A percentile compares a stretch with the other conserved stretches of the same genome.
Evolutionary conservation across 2,888 invertebrate species (phyloP).

Genomic region (Harpalus rufipes): DNA sequence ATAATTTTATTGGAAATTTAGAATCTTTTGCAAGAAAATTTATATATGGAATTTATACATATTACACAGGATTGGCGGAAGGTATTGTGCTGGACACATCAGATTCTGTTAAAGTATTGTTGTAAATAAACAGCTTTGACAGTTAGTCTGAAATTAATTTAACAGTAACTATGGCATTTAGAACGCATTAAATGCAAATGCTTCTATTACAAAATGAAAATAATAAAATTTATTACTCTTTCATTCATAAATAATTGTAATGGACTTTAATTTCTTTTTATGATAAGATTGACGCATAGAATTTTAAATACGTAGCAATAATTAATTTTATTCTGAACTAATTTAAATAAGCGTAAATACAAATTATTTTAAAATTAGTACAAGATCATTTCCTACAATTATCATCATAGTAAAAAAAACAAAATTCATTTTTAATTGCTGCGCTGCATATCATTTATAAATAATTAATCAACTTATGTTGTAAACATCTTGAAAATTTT

Average conservation of each 20-base stretch:
- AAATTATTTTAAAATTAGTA: conserved; percentile 25
- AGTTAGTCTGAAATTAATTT: too few species aligned
- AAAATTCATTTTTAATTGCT: conserved; percentile 2
- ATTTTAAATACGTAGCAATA: conserved; percentile 22
- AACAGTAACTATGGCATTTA: too few species aligned
- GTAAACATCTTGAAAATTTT: too few species aligned
- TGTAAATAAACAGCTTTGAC: too few species aligned
- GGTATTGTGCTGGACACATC: too few species aligned
- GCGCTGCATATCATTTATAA: conserved; percentile 8
- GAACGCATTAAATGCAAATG: too few species aligned
- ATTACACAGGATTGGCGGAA: too few species aligned
- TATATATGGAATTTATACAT: too few species aligned
- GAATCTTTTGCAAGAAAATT: too few species aligned
- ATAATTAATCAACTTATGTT: conserved; percentile 5
- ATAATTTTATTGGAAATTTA: too few species aligned
- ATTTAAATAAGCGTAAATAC: conserved; percentile 18
- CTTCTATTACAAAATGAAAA: neutral
- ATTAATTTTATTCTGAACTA: neutral
- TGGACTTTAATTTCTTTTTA: conserved; percentile 19
- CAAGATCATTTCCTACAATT: conserved; percentile 15
- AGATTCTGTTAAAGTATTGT: too few species aligned
- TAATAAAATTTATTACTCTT: neutral
- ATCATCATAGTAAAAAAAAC: conserved; percentile 6
- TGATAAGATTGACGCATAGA: conserved; percentile 3
- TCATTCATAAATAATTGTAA: neutral